Evolutionary conservation across 2,888 invertebrate species (phyloP), one percentile per base, ranked within the genome.

Genomic region (Euspilapteryx auroguttella): DNA sequence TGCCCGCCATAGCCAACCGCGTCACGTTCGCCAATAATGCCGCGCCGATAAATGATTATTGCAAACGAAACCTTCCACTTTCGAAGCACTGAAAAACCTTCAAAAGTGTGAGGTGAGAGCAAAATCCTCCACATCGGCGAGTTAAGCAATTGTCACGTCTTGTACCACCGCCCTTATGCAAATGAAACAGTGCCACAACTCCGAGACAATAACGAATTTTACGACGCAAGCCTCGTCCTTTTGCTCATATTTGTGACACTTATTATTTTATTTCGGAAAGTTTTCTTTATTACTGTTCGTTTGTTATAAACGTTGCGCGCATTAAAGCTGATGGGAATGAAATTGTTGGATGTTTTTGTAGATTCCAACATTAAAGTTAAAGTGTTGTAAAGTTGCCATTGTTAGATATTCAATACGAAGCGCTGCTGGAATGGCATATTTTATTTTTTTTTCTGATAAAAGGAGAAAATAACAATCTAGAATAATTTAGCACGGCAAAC

Each of bases 11-110:
- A 54, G 34, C 35, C 29, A 55, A 44, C 39, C 55, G 31, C 42
- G 38, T 56, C 61, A 61, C 59, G 59, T 59, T 36, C 47, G 29
- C 40, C 41, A 37, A 34, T 49, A 45, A 48, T 41, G 49, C 41
- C 39, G 42, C 34, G 40, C 41, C 50, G 40, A 53, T 58, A 61
- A 59, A 61, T 53, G 57, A 53, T 56, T 58, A 61, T 58, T 53
- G 48, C 49, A 37, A 38, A 41, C 41, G 42, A 48, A 49, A 47
- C 41, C 42, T 38, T 34, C 45, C 47, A 42, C 42, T 50, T 48
- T n/a, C n/a, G n/a, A n/a, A n/a, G n/a, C 42, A 50, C 54, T 50
- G 42, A 46, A 49, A 42, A 48, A 49, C 45, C 49, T 42, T 47
- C 34, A 34, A 34, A 42, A 39, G 38, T 38, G 37, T 35, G 35